A percentile compares a stretch with the other conserved stretches of the same genome.
These are phyloP conservation scores for Eospalax fontanierii DNA, from an alignment of 2,797 vertebrate genomes.

Conservation along the genomic window DNA sequence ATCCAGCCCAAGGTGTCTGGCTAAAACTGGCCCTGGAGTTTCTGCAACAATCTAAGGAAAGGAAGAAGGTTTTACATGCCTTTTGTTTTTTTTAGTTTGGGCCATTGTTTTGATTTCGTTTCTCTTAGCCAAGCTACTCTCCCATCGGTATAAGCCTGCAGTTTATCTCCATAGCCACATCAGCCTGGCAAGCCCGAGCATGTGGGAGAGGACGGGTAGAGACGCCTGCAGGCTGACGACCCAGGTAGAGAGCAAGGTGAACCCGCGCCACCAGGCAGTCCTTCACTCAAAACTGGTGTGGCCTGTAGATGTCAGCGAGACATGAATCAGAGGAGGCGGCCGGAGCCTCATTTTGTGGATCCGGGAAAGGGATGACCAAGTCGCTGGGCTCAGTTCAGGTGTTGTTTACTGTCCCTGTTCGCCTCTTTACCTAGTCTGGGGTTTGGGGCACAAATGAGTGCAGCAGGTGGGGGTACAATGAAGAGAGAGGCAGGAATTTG, in stretches of 20 bases:
- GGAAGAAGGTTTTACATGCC: neutral
- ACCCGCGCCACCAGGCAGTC: neutral
- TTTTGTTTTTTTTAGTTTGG: neutral
- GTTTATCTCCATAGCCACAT: constrained; percentile 71
- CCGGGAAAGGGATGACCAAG: neutral
- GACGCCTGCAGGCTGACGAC: neutral
- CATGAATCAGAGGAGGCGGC: neutral
- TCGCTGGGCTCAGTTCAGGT: neutral
- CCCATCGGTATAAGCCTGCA: constrained; percentile 58
- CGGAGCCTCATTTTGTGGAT: neutral
- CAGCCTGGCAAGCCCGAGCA: neutral
- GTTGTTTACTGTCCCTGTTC: neutral
- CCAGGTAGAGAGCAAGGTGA: neutral
- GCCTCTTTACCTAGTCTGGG: neutral
- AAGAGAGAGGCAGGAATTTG: neutral
- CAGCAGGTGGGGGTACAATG: neutral
- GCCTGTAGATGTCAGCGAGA: neutral
- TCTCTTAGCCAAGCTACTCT: constrained; percentile 70
- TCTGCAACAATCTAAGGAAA: constrained; percentile 74
- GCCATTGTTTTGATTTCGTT: constrained; percentile 55
- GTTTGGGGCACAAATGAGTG: neutral
- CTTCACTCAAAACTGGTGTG: neutral
- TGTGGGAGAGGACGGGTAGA: neutral
- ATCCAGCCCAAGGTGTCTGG: neutral
- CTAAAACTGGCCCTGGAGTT: constrained; percentile 63